Percentiles rank a stretch among this genome's conserved stretches.
Conservation (phyloP, 2,113 vertebrate genomes). For the Corythornis vintsioides region DNA sequence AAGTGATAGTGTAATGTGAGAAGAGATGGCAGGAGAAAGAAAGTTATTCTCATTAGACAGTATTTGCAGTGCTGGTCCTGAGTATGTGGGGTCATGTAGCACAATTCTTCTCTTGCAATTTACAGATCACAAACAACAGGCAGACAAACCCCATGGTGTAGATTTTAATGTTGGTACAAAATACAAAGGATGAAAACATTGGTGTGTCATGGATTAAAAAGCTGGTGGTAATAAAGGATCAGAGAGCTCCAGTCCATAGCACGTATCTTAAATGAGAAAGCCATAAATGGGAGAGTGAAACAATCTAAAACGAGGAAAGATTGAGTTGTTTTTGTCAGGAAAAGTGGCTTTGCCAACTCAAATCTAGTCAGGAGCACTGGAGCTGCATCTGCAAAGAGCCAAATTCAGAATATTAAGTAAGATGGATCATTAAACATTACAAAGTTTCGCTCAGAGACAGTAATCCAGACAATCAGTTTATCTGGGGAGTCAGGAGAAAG, state of each 20-base stretch:
- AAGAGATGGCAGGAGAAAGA: background rate
- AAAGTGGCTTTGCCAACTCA: background rate
- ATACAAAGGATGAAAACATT: background rate
- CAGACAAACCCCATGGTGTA: background rate
- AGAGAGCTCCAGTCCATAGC: background rate
- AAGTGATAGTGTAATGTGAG: background rate
- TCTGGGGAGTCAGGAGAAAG: background rate
- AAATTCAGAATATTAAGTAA: slow-evolving; percentile 53
- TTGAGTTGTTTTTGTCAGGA: background rate
- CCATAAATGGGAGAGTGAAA: background rate
- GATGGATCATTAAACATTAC: background rate
- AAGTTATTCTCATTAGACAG: background rate
- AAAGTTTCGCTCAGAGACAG: slow-evolving; percentile 35
- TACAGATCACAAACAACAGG: background rate
- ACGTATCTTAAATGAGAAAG: background rate
- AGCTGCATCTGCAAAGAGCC: slow-evolving; percentile 14
- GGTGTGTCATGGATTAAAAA: background rate
- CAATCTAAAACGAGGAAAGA: background rate
- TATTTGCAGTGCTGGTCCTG: background rate
- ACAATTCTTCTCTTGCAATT: background rate
- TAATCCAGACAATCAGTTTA: slow-evolving; percentile 33
- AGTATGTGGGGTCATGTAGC: background rate
- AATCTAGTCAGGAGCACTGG: background rate
- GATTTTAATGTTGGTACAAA: background rate
- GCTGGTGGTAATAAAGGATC: background rate